These are phyloP conservation scores for Poecile atricapillus DNA, from an alignment of 2,113 vertebrate genomes.

Conservation along the genomic window DNA sequence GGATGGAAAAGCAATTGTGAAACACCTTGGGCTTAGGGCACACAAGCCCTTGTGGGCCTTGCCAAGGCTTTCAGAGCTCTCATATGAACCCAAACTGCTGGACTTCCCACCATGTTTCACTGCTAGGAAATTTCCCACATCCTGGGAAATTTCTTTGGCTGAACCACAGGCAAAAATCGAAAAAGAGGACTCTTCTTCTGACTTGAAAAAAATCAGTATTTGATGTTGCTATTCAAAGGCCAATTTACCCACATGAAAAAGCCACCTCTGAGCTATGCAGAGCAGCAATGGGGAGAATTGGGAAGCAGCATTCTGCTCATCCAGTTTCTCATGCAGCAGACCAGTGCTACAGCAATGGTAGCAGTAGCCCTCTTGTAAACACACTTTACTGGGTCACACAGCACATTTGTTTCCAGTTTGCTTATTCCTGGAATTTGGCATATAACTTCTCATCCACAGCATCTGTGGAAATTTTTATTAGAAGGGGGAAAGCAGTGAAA, in stretches of 20 bases:
- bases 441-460: background rate
- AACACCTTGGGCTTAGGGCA: background rate
- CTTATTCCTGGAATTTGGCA: constrained; percentile 10
- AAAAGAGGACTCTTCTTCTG: background rate
- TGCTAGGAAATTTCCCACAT: background rate
- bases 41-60: background rate
- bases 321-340: background rate
- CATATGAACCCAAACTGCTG: background rate
- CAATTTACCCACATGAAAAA: background rate
- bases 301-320: background rate
- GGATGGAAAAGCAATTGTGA: background rate
- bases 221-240: background rate
- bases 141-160: background rate
- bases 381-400: background rate
- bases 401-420: constrained; percentile 22
- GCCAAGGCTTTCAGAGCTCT: background rate
- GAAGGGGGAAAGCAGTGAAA: background rate
- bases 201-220: background rate
- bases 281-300: fast-evolving
- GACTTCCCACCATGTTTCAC: background rate
- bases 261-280: background rate
- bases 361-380: background rate
- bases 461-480: background rate
- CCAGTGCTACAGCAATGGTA: background rate
- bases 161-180: background rate